A percentile compares a stretch with the other conserved stretches of the same genome.
Evolutionary conservation across 1,140 invertebrate species (phyloP).

Genomic region (Oedothorax gibbosus): DNA sequence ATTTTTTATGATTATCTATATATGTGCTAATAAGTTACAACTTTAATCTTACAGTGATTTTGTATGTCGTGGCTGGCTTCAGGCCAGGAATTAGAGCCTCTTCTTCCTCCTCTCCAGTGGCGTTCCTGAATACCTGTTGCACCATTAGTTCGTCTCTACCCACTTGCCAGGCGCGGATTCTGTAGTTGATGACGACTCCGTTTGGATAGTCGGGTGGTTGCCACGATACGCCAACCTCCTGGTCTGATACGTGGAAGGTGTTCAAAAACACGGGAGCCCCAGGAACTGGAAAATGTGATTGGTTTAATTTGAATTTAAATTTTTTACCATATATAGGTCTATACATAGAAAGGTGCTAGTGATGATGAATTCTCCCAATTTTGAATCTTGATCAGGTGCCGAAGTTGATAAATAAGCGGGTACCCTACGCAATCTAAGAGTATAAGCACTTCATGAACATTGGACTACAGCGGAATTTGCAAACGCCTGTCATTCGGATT

Average conservation of each 20-base stretch:
- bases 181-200: slow-evolving; percentile 17
- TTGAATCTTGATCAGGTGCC: too few relatives aligned
- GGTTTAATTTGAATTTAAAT: too few relatives aligned
- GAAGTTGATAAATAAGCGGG: too few relatives aligned
- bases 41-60: slow-evolving; percentile 34
- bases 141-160: background rate
- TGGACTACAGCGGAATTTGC: too few relatives aligned
- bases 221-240: background rate
- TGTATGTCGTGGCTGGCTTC: slow-evolving; percentile 12
- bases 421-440: too few relatives aligned
- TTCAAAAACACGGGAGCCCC: background rate
- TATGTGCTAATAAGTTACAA: background rate
- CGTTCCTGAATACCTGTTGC: background rate
- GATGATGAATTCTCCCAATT: too few relatives aligned
- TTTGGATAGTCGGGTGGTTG: background rate
- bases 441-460: too few relatives aligned
- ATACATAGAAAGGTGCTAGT: too few relatives aligned
- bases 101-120: background rate
- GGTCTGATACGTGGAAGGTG: background rate
- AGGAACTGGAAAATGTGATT: slow-evolving; percentile 24
- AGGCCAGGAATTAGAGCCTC: background rate
- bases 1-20: too few relatives aligned
- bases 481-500: too few relatives aligned
- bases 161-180: background rate
- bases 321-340: too few relatives aligned